Evolutionary conservation across 2,888 invertebrate genomes (phyloP), one percentile per base, ranked within the genome.

Genomic region (Molorchus minor): DNA sequence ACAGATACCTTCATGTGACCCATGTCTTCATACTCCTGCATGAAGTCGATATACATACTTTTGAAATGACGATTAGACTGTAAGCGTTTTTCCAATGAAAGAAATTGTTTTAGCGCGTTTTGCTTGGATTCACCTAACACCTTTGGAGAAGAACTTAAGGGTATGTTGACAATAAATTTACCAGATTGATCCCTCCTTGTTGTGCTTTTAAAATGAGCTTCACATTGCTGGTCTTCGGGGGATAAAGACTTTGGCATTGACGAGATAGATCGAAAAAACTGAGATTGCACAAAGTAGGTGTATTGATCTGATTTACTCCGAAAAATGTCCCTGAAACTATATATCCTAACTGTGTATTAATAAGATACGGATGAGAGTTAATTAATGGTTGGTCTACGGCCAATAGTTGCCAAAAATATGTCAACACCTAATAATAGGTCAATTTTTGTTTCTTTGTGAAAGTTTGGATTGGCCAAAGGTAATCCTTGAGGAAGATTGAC

Each of bases 71-170:
- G 43, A 21, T 43, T 43, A 13, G 43, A 20, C 1, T 43, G 20
- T 21, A 43, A 43, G 13, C 43, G 43, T 19, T 43, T 43, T 13
- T 43, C 43, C 12, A 43, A 12, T n/a, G 43, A n/a, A 4, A 43
- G 20, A 43, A 43, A 43, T 13, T 43, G 21, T 25, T 43, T 21
- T n/a, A 43, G 19, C 13, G 43, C 43, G 10, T 20, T 43, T 12
- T 43, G 21, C 21, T 17, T 17, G 2, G 47, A 47, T 10, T 29
- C 33, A n/a, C 47, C 47, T 33, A 47, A 36, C 12, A 47, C 45
- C 16, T 29, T 10, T 7, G 33, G 47, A 8, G 47, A 47, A n/a
- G 33, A 33, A 33, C 20, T 47, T 33, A 47, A 5, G 19, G 47
- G 47, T 16, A 47, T 33, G 10, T 3, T 13, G n/a, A 30, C 33